phyloP scores from a whole-genome alignment of 2,113 vertebrate species.

The Gnathonemus longibarbis region DNA sequence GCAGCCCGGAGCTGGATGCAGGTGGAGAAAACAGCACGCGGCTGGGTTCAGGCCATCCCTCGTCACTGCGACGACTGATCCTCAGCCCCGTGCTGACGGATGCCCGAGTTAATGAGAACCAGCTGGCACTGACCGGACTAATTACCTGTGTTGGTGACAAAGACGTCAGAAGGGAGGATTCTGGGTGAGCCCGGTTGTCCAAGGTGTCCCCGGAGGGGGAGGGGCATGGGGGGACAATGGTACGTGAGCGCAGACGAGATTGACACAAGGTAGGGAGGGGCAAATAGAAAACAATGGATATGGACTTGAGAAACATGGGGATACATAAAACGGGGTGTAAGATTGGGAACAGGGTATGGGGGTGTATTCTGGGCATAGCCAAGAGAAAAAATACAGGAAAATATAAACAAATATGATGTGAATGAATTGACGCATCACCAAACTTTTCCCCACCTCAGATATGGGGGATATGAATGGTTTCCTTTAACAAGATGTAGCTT shows the following conservation, averaged over 20 bases:
- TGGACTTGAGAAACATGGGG: background rate
- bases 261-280: background rate
- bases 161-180: background rate
- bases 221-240: background rate
- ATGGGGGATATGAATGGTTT: background rate
- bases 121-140: background rate
- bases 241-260: background rate
- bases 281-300: background rate
- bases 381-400: background rate
- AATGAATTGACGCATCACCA: background rate
- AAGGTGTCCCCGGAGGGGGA: background rate
- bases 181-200: background rate
- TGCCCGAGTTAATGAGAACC: background rate
- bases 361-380: background rate
- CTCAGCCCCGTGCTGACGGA: background rate
- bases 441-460: background rate
- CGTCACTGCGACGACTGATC: background rate
- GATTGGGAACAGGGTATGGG: background rate
- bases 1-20: background rate
- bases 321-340: background rate
- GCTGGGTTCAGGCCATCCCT: background rate
- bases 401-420: background rate
- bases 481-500: background rate
- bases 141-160: background rate
- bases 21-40: background rate